Evolutionary conservation across 2,888 invertebrate species (phyloP).

Genomic region (Orthosia gracilis): DNA sequence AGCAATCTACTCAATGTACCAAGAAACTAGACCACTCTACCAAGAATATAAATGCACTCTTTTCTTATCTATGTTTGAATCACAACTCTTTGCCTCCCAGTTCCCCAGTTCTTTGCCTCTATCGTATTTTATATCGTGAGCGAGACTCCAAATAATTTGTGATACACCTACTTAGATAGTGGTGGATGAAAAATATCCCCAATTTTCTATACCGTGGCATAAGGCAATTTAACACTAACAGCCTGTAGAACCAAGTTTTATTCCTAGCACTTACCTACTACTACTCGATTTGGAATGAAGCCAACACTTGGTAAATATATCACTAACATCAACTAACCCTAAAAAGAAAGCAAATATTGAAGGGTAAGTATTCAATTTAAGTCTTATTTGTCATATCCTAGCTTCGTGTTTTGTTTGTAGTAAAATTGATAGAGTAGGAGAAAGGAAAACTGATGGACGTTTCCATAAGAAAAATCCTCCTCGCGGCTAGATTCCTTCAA

Average conservation of each 20-base stretch:
- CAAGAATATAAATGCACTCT: background rate
- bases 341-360: conserved; percentile 33
- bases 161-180: background rate
- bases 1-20: background rate
- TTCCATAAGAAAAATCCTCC: too few species aligned
- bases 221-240: conserved; percentile 32
- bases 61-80: background rate
- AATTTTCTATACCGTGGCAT: conserved; percentile 18
- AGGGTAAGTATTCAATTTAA: conserved; percentile 33
- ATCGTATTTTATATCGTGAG: background rate
- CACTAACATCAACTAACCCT: conserved; percentile 1
- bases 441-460: background rate
- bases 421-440: background rate
- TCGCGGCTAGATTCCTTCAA: background rate
- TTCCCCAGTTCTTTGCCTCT: background rate
- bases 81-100: too few species aligned
- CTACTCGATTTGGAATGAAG: conserved; percentile 31
- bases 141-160: background rate
- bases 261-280: conserved; percentile 21
- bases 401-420: background rate
- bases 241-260: conserved; percentile 4
- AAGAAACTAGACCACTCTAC: conserved; percentile 9
- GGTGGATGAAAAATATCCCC: conserved; percentile 10
- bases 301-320: conserved; percentile 44
- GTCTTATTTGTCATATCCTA: conserved; percentile 9